Evolutionary conservation across 2,888 invertebrate species (phyloP), one percentile per base, ranked within the genome.

Genomic region (Limulus polyphemus): DNA sequence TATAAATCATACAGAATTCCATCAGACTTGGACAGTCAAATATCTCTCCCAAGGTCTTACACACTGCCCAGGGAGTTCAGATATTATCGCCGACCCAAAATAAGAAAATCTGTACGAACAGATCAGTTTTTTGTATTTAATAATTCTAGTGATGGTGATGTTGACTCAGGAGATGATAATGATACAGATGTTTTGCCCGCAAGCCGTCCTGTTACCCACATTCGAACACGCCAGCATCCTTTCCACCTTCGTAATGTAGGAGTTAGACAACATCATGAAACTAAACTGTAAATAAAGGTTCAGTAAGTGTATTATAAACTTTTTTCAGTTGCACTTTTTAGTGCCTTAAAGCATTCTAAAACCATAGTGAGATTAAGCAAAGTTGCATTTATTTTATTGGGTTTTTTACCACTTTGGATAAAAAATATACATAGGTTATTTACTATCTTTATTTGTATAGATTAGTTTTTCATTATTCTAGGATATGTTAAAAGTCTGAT

Each of bases 61-160:
- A 90, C 90, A 0, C 77, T 90, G 58, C 90, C 90, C 1, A 82
- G 89, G 14, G 88, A 90, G 77, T 90, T 90, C 77, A 86, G 88
- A 72, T 90, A 88, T 78, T 86, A 86, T 79, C 77, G 86, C 49
- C 78, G 84, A 67, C 80, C 72, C 12, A 77, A 74, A 64, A 78
- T 79, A 49, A 74, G 81, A 66, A 80, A 84, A 68, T 79, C 82
- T 60, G 78, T 84, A 64, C 80, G 83, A 67, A 77, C 83, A 62
- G 83, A 85, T 74, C 83, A 85, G 67, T 85, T 85, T 71, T 81
- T 87, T 32, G 84, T 86, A 11, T 88, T 88, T 69, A 89, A 88
- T 50, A 90, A 90, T 73, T 90, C 89, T 71, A 89, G 89, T 70
- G 89, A 89, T 73, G 90, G 89, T 32, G 69, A 69, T 60, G 69